Percentiles rank a stretch among this genome's conserved stretches.
Evolutionary conservation across 2,797 vertebrate genomes (phyloP).

Genomic region (Poecilia gillii): DNA sequence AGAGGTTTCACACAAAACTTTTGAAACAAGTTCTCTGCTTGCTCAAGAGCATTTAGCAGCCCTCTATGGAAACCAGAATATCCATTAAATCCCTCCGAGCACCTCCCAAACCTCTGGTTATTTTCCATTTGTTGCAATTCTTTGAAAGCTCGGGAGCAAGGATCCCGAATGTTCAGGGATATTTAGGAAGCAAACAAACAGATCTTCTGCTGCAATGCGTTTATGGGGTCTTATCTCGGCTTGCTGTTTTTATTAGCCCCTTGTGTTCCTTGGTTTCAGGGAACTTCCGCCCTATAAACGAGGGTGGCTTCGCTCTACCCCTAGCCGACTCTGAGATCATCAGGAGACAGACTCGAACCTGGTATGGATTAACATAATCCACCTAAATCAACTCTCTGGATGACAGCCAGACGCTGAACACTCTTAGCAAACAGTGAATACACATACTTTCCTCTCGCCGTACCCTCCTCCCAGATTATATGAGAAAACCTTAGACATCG

Average conservation of each 20-base stretch:
- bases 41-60: constrained; percentile 18
- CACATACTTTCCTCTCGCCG: constrained; percentile 12
- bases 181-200: not conserved
- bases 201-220: not conserved
- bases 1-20: constrained; percentile 40
- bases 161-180: not conserved
- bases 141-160: not conserved
- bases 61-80: not conserved
- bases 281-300: constrained; percentile 57
- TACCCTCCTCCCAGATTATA: constrained; percentile 25
- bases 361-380: constrained; percentile 74
- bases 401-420: constrained; percentile 58
- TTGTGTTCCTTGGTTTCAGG: constrained; percentile 30
- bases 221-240: constrained; percentile 13
- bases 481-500: constrained; percentile 55
- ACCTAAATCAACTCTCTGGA: constrained; percentile 64
- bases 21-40: constrained; percentile 9
- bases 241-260: constrained; percentile 22
- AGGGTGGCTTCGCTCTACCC: constrained; percentile 59
- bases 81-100: not conserved
- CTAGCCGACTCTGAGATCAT: constrained; percentile 57
- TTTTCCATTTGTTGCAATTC: constrained; percentile 4
- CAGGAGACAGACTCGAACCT: constrained; percentile 61
- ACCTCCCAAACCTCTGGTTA: not conserved
- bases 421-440: constrained; percentile 30